A percentile compares a stretch with the other conserved stretches of the same genome.
Evolutionary conservation across 2,888 invertebrate genomes (phyloP).

Genomic region (Cabera pusaria): DNA sequence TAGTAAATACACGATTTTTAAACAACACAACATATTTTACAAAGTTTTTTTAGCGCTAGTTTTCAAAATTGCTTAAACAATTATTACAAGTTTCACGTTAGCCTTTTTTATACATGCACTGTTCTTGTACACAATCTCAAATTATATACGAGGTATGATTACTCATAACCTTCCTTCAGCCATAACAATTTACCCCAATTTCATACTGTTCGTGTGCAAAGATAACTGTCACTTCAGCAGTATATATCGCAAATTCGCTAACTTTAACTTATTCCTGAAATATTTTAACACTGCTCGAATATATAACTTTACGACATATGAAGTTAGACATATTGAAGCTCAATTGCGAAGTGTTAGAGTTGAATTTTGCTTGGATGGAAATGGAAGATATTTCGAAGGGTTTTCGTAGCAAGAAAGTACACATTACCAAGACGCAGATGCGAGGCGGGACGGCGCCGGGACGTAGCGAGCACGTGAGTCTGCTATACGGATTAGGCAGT

Average conservation of each 20-base stretch:
- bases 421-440: slow-evolving; percentile 33
- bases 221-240: slow-evolving; percentile 21
- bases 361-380: slow-evolving; percentile 10
- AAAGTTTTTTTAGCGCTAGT: too few species aligned
- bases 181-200: slow-evolving; percentile 18
- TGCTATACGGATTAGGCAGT: too few species aligned
- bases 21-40: too few species aligned
- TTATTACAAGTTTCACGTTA: too few species aligned
- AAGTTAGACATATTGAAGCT: slow-evolving; percentile 7
- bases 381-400: slow-evolving; percentile 27
- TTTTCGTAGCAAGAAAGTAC: slow-evolving; percentile 29
- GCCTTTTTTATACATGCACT: too few species aligned
- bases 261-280: slow-evolving; percentile 33
- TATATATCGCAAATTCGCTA: slow-evolving; percentile 21
- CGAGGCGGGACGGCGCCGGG: slow-evolving; percentile 17
- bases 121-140: too few species aligned
- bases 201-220: slow-evolving; percentile 9
- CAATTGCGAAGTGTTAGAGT: slow-evolving; percentile 19
- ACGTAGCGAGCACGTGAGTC: too few species aligned
- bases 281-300: slow-evolving; percentile 25
- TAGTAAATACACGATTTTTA: too few species aligned
- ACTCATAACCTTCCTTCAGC: too few species aligned
- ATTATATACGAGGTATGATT: too few species aligned
- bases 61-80: too few species aligned
- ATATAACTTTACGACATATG: too few species aligned